phyloP scores from a whole-genome alignment of 2,113 vertebrate species.

The Trichechus manatus region DNA sequence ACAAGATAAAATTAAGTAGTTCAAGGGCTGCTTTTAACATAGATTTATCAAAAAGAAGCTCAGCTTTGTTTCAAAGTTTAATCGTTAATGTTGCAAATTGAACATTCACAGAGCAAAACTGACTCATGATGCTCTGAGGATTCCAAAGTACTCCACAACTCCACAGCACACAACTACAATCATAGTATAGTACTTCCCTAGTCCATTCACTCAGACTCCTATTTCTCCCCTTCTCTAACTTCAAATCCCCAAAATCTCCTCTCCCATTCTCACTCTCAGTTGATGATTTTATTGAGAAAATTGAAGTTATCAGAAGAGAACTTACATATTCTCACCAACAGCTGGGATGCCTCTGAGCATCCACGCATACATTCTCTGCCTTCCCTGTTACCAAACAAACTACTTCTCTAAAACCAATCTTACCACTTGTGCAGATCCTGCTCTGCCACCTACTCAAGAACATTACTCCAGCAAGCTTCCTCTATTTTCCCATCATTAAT shows the following conservation, averaged over 20 bases:
- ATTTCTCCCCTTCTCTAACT: not conserved
- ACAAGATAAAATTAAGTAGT: constrained; percentile 66
- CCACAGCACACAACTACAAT: not conserved
- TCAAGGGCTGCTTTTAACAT: constrained; percentile 42
- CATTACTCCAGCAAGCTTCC: not conserved
- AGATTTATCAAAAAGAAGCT: constrained; percentile 34
- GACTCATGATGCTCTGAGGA: not conserved
- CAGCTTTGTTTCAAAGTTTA: constrained; percentile 53
- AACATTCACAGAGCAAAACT: not conserved
- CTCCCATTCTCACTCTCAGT: not conserved
- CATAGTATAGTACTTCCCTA: not conserved
- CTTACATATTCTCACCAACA: not conserved
- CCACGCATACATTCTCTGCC: not conserved
- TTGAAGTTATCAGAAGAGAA: not conserved
- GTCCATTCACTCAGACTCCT: not conserved
- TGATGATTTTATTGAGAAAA: not conserved
- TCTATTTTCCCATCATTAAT: not conserved
- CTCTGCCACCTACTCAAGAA: not conserved
- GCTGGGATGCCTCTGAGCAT: not conserved
- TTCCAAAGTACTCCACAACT: not conserved
- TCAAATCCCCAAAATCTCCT: not conserved
- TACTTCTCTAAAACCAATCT: not conserved
- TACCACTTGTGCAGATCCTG: not conserved
- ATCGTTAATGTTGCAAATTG: constrained; percentile 3
- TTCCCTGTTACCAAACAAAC: not conserved